Evolutionary conservation across 2,888 invertebrate species (phyloP).

Genomic region (Phytoseiulus persimilis): DNA sequence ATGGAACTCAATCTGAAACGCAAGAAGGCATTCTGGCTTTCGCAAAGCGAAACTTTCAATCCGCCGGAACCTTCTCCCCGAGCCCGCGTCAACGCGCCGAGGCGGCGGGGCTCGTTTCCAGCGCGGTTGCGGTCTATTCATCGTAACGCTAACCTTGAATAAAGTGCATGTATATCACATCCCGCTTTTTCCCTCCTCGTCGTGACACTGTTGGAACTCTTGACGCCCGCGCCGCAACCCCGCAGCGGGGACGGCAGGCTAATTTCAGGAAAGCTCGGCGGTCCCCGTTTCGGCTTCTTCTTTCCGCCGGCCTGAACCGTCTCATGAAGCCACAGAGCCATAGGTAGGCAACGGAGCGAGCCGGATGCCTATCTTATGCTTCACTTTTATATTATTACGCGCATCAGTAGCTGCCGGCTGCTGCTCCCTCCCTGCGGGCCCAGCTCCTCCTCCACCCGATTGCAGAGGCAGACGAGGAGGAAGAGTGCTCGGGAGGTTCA

Average conservation of each 20-base stretch:
- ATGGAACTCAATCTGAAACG: background rate
- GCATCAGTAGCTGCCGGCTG: slow-evolving; percentile 27
- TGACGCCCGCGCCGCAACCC: background rate
- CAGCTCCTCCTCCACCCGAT: background rate
- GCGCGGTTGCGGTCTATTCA: background rate
- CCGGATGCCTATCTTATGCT: slow-evolving; percentile 36
- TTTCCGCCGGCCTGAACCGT: background rate
- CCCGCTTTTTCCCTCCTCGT: background rate
- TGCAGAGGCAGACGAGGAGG: background rate
- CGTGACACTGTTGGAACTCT: background rate
- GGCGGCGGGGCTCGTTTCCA: background rate
- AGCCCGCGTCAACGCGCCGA: no score
- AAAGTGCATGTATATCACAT: background rate
- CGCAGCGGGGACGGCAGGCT: background rate
- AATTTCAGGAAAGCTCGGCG: background rate
- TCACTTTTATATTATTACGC: slow-evolving; percentile 36
- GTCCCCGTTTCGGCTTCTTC: background rate
- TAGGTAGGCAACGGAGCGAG: slow-evolving; percentile 33
- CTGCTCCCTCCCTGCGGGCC: background rate
- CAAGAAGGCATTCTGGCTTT: background rate
- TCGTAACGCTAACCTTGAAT: background rate
- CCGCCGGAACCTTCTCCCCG: background rate
- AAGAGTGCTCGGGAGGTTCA: background rate
- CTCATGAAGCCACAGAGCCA: slow-evolving; percentile 26
- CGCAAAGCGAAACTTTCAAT: background rate